Percentiles rank a stretch among this genome's conserved stretches.
phyloP scores from a whole-genome alignment of 1,140 invertebrate genomes.

The Trichonephila clavipes region DNA sequence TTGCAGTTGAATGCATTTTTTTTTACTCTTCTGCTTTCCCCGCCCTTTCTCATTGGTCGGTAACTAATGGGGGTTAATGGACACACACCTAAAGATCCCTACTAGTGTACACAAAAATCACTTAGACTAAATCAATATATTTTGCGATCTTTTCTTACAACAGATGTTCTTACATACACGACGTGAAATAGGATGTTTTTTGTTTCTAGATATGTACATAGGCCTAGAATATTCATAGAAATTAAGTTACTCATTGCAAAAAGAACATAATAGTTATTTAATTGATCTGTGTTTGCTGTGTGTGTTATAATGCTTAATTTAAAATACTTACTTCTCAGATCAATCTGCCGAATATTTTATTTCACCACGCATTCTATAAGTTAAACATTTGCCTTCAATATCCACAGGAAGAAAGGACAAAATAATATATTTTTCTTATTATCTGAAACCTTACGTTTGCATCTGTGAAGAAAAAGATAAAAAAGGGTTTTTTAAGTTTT shows the following conservation, averaged over 20 bases:
- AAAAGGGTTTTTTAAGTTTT: no score
- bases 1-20: not conserved
- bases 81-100: not conserved
- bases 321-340: no score
- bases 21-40: not conserved
- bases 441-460: no score
- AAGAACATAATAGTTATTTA: no score
- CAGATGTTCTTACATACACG: slow-evolving; percentile 9
- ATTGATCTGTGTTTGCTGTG: no score
- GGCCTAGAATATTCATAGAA: not conserved
- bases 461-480: no score
- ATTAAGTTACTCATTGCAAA: not conserved
- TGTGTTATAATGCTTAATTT: no score
- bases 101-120: slow-evolving; percentile 51
- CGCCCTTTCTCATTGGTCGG: not conserved
- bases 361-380: no score
- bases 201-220: not conserved
- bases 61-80: slow-evolving; percentile 56
- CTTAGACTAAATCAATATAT: slow-evolving; percentile 54
- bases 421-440: no score
- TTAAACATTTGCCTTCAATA: no score
- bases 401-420: no score
- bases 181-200: not conserved
- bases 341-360: no score
- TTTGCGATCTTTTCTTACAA: not conserved